Evolutionary conservation across 2,797 vertebrate species (phyloP).

Genomic region (Ciconia nigra): DNA sequence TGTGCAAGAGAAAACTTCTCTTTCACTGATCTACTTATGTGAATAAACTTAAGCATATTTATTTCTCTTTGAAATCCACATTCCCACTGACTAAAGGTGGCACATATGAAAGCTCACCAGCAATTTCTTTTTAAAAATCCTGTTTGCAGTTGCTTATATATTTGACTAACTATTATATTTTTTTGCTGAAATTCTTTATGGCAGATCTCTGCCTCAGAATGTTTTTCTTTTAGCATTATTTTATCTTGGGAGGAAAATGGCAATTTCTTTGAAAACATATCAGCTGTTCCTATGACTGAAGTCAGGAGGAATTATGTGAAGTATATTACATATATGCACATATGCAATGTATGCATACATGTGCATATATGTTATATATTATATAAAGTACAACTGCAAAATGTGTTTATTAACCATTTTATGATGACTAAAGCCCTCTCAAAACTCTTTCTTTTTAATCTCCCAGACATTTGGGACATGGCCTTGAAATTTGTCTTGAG

Average conservation of each 20-base stretch:
- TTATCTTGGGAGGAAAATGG: background rate
- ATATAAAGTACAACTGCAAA: background rate
- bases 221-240: background rate
- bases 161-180: background rate
- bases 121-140: background rate
- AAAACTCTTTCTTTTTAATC: background rate
- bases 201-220: background rate
- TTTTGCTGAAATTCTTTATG: background rate
- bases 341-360: background rate
- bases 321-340: background rate
- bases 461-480: background rate
- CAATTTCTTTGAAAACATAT: background rate
- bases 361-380: background rate
- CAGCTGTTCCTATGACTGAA: background rate
- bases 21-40: background rate
- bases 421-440: background rate
- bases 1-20: background rate
- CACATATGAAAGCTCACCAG: background rate
- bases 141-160: background rate
- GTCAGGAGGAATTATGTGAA: background rate
- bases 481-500: background rate
- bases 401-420: background rate
- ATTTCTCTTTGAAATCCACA: background rate
- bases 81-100: background rate
- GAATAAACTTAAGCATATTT: background rate